Base-by-base conservation (phyloP, 2,888 invertebrate species). In the Drosophila borealis region DNA sequence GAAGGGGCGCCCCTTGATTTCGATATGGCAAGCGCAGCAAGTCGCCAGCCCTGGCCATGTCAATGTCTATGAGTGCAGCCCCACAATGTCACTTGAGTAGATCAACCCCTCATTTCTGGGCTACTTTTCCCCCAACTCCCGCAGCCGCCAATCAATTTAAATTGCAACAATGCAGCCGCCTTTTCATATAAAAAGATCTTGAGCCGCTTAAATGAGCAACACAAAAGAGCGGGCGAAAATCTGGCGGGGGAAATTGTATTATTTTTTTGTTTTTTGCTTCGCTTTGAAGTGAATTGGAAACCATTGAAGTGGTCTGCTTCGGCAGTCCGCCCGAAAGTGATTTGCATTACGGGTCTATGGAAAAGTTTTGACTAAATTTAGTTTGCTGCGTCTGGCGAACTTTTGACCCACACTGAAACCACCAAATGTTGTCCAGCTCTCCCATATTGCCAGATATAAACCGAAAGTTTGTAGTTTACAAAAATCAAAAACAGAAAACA, bases 291-390 rank as follows among this genome's bases (percentile, higher is more conserved):
- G 76, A 49, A 65, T 60, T 55, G 72, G 77, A 83, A 88, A 74
- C 89, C 83, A 74, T 88, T 83, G 67, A 83, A 88, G 83, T 83
- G 87, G 87, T 82, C 78, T 78, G 57, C 63, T 56, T 17, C 25
- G 14, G 46, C 21, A 25, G 29, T 17, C 45, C 53, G 11, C 37
- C 39, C 44, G 21, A 63, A 57, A 70, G 42, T 53, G 75, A 82
- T 82, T 82, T 81, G 85, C 85, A 85, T 81, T 68, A 66, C 66
- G 65, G 59, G 42, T 48, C 48, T 36, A 57, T 73, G 68, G 68
- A 78, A 72, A 70, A 68, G 54, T 67, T 78, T 67, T 65, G 62
- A 84, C 88, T 88, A 84, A 81, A 80, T 74, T 86, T 81, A 82
- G 86, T 44, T 59, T 60, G 34, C 29, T 63, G 45, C 39, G 77